A percentile compares a stretch with the other conserved stretches of the same genome.
phyloP scores from a whole-genome alignment of 2,113 vertebrate species.

The Rissa tridactyla region DNA sequence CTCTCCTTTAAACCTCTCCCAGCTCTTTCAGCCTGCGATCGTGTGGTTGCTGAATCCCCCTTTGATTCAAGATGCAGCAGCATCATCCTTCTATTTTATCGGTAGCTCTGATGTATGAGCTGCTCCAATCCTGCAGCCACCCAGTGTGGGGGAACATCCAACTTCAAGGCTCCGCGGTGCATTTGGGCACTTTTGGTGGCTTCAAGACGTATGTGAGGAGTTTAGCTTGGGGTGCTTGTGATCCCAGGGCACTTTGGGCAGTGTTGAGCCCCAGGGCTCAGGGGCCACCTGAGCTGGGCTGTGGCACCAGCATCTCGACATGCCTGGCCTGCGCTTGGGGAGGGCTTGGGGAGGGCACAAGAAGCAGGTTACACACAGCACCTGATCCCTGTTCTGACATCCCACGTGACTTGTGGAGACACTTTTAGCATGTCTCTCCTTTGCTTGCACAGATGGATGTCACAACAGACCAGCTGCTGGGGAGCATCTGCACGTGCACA shows the following conservation, averaged over 20 bases:
- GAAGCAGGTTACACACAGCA: not conserved
- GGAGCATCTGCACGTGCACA: accelerated
- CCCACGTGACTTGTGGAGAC: not conserved
- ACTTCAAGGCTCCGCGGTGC: not conserved
- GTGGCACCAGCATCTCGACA: accelerated
- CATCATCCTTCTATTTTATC: not conserved
- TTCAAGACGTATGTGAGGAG: not conserved
- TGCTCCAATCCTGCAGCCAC: accelerated
- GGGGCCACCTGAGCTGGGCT: not conserved
- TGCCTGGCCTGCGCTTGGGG: not conserved
- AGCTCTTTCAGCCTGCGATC: not conserved
- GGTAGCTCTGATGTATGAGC: not conserved
- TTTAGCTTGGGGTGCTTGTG: not conserved
- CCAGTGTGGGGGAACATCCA: not conserved
- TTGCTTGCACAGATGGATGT: not conserved
- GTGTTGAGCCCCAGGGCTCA: accelerated
- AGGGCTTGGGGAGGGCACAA: not conserved
- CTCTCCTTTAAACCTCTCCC: not conserved
- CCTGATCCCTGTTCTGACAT: not conserved
- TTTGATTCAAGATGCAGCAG: not conserved
- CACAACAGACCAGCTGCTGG: not conserved
- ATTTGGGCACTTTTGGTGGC: not conserved
- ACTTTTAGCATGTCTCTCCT: not conserved
- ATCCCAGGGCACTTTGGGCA: not conserved
- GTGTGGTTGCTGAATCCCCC: not conserved